Evolutionary conservation across 2,113 vertebrate genomes (phyloP), one percentile per base, ranked within the genome.

Genomic region (Andinoacara biseriatus): DNA sequence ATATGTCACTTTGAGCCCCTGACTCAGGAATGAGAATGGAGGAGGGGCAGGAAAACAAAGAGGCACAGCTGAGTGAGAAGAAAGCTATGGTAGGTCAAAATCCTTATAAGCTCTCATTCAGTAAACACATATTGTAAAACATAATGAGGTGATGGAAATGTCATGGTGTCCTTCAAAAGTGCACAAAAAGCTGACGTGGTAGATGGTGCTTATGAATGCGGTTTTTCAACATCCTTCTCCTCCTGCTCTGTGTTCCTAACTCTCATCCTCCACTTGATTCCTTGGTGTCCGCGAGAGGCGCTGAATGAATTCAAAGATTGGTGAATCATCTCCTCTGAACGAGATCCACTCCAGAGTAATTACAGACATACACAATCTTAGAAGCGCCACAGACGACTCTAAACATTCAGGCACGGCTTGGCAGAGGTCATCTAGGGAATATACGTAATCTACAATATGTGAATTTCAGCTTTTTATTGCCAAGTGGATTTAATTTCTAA

Each of bases 1-100:
- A 43, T 74, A 8, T 43, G 90, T 87, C 87, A 88, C 75, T 78
- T 62, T 63, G 74, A 65, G 78, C 56, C 61, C 58, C 31, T 78
- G 86, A 82, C 3, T 58, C 38, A 67, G 63, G 67, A 57, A 3
- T 9, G 54, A 35, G 52, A 58, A 38, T 9, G 5, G 58, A 35
- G 58, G 35, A 13, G 20, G 72, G 49, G 40, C 58, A 54, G 58
- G 5, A 54, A 59, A 81, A 72, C n/a, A 49, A 57, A 15, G 17
- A 57, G 60, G 43, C 20, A 7, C 7, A 38, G 31, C 72, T 54
- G 63, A 63, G 35, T 9, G 14, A 54, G 4, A 79, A 38, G 63
- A 52, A 4, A 67, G 75, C 14, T 10, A 3, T n/a, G 31, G 60
- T 46, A 59, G 61, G 81, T 10, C 13, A 54, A 38, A 40, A 62